Conservation (phyloP, 2,888 invertebrate genomes). For the Capitulum mitella region DNA sequence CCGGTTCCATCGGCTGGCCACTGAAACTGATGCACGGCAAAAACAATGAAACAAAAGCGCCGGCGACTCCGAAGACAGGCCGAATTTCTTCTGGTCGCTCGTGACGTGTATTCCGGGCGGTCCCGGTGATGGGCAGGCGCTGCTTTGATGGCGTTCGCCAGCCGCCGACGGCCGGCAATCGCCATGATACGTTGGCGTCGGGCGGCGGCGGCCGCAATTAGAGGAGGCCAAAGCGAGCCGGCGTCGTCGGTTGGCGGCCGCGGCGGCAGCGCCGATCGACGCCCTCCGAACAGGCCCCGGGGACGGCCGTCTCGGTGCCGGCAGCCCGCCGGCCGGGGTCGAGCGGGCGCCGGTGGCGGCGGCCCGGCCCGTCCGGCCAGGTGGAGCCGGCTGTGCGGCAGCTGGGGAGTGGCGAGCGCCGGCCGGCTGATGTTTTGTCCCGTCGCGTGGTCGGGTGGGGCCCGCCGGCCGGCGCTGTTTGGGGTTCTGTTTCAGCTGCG, state of each 20-base stretch:
- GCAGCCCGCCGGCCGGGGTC: slow-evolving; percentile 29
- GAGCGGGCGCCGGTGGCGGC: slow-evolving; percentile 37
- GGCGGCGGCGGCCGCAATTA: slow-evolving; percentile 7
- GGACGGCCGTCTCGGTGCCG: too few relatives aligned
- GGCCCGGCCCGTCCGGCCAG: slow-evolving; percentile 39
- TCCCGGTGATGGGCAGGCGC: neutral
- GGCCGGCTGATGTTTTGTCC: too few relatives aligned
- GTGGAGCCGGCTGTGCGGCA: too few relatives aligned
- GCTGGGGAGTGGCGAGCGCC: too few relatives aligned
- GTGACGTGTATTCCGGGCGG: neutral
- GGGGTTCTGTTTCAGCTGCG: too few relatives aligned
- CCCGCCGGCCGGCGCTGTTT: too few relatives aligned
- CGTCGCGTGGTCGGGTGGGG: too few relatives aligned
- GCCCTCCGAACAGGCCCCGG: too few relatives aligned
- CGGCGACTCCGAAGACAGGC: slow-evolving; percentile 37
- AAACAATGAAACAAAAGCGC: slow-evolving; percentile 43
- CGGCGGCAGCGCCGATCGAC: slow-evolving; percentile 37
- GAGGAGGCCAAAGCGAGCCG: slow-evolving; percentile 32
- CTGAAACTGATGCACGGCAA: slow-evolving; percentile 45
- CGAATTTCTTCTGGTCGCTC: neutral
- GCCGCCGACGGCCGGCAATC: neutral
- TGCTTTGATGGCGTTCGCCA: neutral
- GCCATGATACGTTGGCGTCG: neutral
- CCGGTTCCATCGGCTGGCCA: slow-evolving; percentile 10
- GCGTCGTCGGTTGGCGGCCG: slow-evolving; percentile 44